Evolutionary conservation across 2,113 vertebrate genomes (phyloP).

Genomic region (Arenaria interpres): DNA sequence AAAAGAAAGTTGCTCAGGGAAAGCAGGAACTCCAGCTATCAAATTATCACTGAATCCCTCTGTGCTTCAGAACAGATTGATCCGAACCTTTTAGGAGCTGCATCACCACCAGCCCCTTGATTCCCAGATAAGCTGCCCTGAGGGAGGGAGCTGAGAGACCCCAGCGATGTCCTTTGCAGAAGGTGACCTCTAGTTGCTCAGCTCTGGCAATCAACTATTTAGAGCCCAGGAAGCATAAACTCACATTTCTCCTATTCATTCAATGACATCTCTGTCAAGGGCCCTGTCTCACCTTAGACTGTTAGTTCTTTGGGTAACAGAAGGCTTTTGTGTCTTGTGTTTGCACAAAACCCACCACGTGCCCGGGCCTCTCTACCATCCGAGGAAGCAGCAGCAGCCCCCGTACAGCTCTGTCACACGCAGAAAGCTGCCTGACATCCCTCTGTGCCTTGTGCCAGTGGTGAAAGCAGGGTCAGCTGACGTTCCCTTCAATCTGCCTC

Average conservation of each 20-base stretch:
- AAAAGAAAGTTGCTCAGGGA: background rate
- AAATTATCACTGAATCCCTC: background rate
- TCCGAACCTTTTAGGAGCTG: background rate
- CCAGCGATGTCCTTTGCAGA: background rate
- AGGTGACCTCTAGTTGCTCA: background rate
- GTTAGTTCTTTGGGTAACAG: background rate
- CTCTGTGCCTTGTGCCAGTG: background rate
- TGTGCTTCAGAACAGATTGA: background rate
- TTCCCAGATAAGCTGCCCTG: background rate
- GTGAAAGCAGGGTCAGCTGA: background rate
- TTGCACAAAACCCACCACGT: background rate
- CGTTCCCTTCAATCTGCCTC: background rate
- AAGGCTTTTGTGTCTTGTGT: background rate
- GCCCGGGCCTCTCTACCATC: background rate
- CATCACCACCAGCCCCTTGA: background rate
- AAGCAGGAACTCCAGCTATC: background rate
- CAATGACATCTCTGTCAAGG: background rate
- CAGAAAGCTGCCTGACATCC: background rate
- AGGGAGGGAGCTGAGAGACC: background rate
- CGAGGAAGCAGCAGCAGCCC: background rate
- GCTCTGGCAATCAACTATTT: background rate
- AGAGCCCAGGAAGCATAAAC: background rate
- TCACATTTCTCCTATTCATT: background rate
- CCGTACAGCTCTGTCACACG: background rate
- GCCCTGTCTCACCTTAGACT: background rate